Conservation (phyloP, 2,113 vertebrate species). For the Archocentrus centrarchus region DNA sequence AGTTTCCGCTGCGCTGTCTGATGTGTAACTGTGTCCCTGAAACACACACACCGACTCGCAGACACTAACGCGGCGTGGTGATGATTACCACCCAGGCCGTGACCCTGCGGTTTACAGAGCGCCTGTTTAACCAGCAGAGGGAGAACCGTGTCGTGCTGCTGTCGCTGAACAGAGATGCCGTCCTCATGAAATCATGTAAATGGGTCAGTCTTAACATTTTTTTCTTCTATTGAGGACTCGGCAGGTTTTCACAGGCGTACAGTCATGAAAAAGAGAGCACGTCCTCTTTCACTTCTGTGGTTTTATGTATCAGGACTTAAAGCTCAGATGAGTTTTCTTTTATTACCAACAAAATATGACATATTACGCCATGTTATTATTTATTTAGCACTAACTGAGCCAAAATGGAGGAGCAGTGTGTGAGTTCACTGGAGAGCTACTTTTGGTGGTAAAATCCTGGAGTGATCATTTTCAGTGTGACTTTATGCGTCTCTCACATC, state of each 20-base stretch:
- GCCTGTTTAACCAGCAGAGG: constrained; percentile 36
- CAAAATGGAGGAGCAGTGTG: too few relatives aligned
- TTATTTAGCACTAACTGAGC: too few relatives aligned
- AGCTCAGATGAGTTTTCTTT: too few relatives aligned
- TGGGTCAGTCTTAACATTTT: neutral
- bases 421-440: too few relatives aligned
- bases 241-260: neutral
- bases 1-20: neutral
- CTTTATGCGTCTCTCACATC: too few relatives aligned
- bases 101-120: constrained; percentile 53
- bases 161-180: neutral
- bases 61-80: constrained; percentile 20
- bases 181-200: neutral
- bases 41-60: neutral
- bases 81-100: constrained; percentile 41
- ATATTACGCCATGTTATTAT: neutral
- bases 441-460: too few relatives aligned
- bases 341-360: neutral
- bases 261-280: neutral
- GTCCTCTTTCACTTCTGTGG: too few relatives aligned
- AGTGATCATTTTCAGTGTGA: too few relatives aligned
- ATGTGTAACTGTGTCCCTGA: neutral
- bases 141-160: neutral
- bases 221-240: neutral
- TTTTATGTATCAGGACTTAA: neutral